Evolutionary conservation across 2,797 vertebrate genomes (phyloP), one percentile per base, ranked within the genome.

Genomic region (Micromesistius poutassou): DNA sequence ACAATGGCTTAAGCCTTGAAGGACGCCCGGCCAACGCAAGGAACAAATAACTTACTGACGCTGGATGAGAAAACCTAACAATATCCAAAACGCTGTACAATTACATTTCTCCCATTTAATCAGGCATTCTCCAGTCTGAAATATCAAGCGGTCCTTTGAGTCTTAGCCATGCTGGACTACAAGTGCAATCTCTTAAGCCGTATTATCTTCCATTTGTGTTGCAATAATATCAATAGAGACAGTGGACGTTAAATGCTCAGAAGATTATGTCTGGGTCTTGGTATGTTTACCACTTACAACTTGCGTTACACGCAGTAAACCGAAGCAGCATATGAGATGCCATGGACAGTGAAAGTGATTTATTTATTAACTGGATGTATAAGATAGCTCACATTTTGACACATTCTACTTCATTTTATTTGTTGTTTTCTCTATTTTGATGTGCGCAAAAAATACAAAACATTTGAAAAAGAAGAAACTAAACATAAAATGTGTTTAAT

Each of bases 171-270:
- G 78, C 30, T 80, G 76, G 79, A 31, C 68, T 28, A 82, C 77
- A 79, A 75, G 82, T 68, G 12, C 83, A 87, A 88, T 81, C 84
- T 84, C 78, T 87, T 89, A 89, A 91, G 77, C 85, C 84, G 85
- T 74, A 84, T 90, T 87, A 87, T 87, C 74, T 77, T 25, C 71
- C 79, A 36, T 62, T 76, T 71, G 40, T 76, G 46, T 38, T n/a
- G 75, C 62, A 71, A 36, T 8, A 71, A 81, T 80, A 68, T 66
- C 50, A 72, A 71, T 1, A 33, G 31, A 68, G 8, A 36, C 70
- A 55, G 73, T 72, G 79, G 78, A 22, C 0, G 30, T 55, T 62
- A 76, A 77, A 72, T 40, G 22, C 62, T 71, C 75, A 72, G 73
- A 38, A n/a, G 75, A 82, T 78, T 84, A 83, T 16, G 78, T 50